Base-by-base conservation (phyloP, 2,797 vertebrate genomes). In the Artibeus jamaicensis region DNA sequence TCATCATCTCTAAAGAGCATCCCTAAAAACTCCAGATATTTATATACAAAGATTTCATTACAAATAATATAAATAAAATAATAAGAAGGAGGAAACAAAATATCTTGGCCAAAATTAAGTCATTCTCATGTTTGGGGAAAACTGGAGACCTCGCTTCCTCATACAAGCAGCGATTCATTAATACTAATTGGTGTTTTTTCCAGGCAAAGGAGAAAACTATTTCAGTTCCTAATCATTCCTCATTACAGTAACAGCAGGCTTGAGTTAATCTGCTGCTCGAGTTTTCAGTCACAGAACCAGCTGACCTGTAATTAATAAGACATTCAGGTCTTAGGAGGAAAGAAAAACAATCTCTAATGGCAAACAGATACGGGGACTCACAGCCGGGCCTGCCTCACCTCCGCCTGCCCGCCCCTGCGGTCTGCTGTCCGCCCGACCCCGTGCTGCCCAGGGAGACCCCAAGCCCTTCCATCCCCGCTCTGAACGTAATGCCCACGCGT, bases 141-240 rank as follows among this genome's bases (percentile, higher is more conserved):
- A 93, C 67, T 76, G 93, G 91, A 98, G 97, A 94, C 78, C 96
- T 97, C 97, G 94, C 96, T 97, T 91, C 67, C 94, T 96, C 96
- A 85, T 85, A 53, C n/a, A 96, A 97, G 76, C 94, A 91, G 93
- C 98, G 98, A 98, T 98, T 98, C 98, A 98, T 98, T 98, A 98
- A 95, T 98, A 96, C 96, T 98, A 98, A 98, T 98, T 98, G 98
- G 98, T 97, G 96, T 86, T 93, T 98, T 97, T 98, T 98, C 98
- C 97, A 97, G 96, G 83, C 70, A 83, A 90, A 92, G 97, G 94
- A 98, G 95, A 97, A 97, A 96, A 90, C 55, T 93, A 91, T 94
- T 97, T 96, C 89, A 97, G 97, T 95, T 97, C 97, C 97, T 98
- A 98, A 98, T 98, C 97, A 96, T 87, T 96, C 97, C 97, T 97